These are phyloP conservation scores for Anticlea derivata DNA, from an alignment of 2,888 invertebrate species.

Conservation along the genomic window DNA sequence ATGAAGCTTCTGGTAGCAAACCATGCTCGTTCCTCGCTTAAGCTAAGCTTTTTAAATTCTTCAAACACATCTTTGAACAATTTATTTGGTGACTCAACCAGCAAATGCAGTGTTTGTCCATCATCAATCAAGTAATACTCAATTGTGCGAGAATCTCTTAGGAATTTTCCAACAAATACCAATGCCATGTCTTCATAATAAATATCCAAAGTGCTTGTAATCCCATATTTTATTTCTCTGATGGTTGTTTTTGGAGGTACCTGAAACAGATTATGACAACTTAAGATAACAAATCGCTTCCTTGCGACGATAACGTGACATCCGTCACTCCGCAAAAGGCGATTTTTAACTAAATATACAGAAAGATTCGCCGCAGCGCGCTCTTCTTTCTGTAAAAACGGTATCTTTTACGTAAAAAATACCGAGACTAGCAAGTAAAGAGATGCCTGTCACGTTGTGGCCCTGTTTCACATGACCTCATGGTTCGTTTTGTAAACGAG, in stretches of 20 bases:
- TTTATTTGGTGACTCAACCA: conserved; percentile 17
- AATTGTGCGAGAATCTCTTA: conserved; percentile 10
- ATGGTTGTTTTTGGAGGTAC: conserved; percentile 3
- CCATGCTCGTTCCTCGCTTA: conserved; percentile 10
- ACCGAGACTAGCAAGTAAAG: no score
- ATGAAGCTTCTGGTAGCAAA: conserved; percentile 10
- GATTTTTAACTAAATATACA: no score
- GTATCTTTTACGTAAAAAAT: no score
- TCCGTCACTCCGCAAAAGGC: no score
- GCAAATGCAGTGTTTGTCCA: conserved; percentile 22
- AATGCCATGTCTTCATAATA: conserved; percentile 25
- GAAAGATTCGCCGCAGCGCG: no score
- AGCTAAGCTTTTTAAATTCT: background rate
- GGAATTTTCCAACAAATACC: conserved; percentile 10
- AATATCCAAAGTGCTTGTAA: conserved; percentile 9
- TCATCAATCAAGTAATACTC: conserved; percentile 14
- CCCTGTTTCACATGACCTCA: no score
- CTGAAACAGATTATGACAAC: conserved; percentile 8
- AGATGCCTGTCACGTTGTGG: no score
- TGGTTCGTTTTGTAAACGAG: no score
- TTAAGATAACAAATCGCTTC: no score
- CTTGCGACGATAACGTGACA: no score
- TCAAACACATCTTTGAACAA: conserved; percentile 16
- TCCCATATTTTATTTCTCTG: conserved; percentile 8
- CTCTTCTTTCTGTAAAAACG: no score